Base-by-base conservation (phyloP, 2,797 vertebrate genomes). In the Macropodus opercularis region DNA sequence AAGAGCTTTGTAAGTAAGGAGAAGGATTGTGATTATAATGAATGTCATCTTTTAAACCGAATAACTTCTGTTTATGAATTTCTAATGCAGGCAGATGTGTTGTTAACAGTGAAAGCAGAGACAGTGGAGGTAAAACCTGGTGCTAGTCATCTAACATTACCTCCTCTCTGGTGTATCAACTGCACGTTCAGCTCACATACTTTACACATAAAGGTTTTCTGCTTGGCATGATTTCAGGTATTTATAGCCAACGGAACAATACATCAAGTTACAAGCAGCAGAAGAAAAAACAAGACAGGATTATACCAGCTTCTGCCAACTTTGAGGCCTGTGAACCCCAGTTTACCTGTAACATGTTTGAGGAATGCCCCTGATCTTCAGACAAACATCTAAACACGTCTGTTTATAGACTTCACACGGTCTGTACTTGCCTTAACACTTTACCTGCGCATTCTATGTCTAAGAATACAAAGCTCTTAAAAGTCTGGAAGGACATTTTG, bases 171-270 rank as follows among this genome's bases (percentile, higher is more conserved):
- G 7, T 18, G n/a, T 38, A 38, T 38, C 8, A 38, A 18, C 36
- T 38, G 18, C 36, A 38, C 17, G 18, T 17, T n/a, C n/a, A n/a
- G 34, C 14, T 35, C 31, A 32, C 31, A 32, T 36, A 17, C 35
- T 36, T 36, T 36, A 7, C 36, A 38, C 36, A 38, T 18, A 18
- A 38, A 38, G 36, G 36, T 38, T 54, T 65, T 65, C 43, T 55
- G 17, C 39, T 57, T 64, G 59, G 43, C 49, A 39, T 4, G 3
- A 3, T 24, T 54, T 57, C 70, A 60, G 50, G 43, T 47, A 66
- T 60, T 48, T 51, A 34, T 47, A 66, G 46, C 63, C 50, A 60
- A 56, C 56, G 40, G 67, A 75, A 60, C 47, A 60, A 61, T 40
- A 75, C 42, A 61, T 61, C 55, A 62, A 13, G 47, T 64, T 41